Conservation (phyloP, 2,888 invertebrate species). For the Volucella inflata region DNA sequence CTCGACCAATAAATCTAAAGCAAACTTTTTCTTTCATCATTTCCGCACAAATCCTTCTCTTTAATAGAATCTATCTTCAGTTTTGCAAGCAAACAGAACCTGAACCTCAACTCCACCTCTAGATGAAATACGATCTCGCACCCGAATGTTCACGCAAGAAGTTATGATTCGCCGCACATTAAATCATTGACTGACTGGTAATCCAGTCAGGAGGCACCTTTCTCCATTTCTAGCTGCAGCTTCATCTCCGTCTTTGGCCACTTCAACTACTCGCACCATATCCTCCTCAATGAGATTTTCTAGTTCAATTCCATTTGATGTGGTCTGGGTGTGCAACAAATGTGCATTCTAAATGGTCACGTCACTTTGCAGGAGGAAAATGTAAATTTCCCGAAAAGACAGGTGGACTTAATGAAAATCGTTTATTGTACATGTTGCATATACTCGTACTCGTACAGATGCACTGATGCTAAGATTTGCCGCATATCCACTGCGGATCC, state of each 20-base stretch:
- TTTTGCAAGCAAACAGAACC: slow-evolving; percentile 1
- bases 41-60: too few relatives aligned
- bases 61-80: background rate
- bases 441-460: slow-evolving; percentile 1
- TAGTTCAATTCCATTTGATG: slow-evolving; percentile 67
- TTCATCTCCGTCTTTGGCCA: slow-evolving; percentile 11
- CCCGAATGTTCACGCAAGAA: slow-evolving; percentile 57
- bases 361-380: slow-evolving; percentile 65
- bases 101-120: slow-evolving; percentile 16
- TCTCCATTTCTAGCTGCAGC: slow-evolving; percentile 12
- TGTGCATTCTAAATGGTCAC: slow-evolving; percentile 65
- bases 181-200: slow-evolving; percentile 34
- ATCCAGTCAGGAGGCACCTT: slow-evolving; percentile 9
- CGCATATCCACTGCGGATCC: slow-evolving; percentile 17
- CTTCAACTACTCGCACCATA: slow-evolving; percentile 5
- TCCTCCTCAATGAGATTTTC: slow-evolving; percentile 54
- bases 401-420: slow-evolving; percentile 74
- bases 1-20: too few relatives aligned
- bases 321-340: slow-evolving; percentile 35
- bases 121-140: slow-evolving; percentile 62
- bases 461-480: background rate
- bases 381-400: slow-evolving; percentile 73
- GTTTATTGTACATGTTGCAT: slow-evolving; percentile 50
- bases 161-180: slow-evolving; percentile 55
- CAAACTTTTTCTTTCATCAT: too few relatives aligned